A percentile compares a stretch with the other conserved stretches of the same genome.
Evolutionary conservation across 30 jellyfish, hydroid and myxozoan species (phyloP).

Genomic region (Mastigias papua): DNA sequence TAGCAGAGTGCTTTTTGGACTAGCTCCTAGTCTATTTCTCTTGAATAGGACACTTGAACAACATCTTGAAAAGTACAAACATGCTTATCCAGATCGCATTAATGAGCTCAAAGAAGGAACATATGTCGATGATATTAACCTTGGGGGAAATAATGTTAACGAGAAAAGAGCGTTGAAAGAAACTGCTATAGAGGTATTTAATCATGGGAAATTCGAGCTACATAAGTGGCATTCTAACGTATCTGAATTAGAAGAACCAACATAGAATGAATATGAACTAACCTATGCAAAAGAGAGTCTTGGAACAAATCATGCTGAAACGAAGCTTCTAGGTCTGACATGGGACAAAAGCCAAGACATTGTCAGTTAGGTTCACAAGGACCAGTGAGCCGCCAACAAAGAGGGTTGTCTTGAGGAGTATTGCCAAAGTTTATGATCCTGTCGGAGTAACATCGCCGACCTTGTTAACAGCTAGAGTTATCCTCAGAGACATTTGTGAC

Average conservation of each 20-base stretch:
- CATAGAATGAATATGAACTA: not conserved
- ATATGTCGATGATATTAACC: constrained; percentile 61
- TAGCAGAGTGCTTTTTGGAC: constrained; percentile 73
- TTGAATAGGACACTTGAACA: constrained; percentile 58
- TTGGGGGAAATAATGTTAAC: constrained; percentile 21
- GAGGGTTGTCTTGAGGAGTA: constrained; percentile 43
- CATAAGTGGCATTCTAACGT: no score
- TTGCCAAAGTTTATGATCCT: no score
- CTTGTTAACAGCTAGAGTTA: constrained; percentile 37
- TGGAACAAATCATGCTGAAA: no score
- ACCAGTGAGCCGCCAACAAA: constrained; percentile 19
- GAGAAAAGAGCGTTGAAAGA: constrained; percentile 43
- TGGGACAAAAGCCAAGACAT: no score
- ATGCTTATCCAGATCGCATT: constrained; percentile 21
- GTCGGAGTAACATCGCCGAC: constrained; percentile 67
- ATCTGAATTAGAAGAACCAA: constrained; percentile 41
- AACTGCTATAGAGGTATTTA: constrained; percentile 30
- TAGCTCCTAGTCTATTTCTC: no score
- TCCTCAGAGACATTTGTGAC: no score
- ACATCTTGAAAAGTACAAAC: constrained; percentile 47
- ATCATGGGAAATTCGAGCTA: constrained; percentile 44
- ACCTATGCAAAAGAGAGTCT: no score
- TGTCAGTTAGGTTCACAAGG: constrained; percentile 52
- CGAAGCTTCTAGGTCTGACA: no score
- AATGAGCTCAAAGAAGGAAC: constrained; percentile 50